A percentile compares a stretch with the other conserved stretches of the same genome.
Evolutionary conservation across 2,113 vertebrate genomes (phyloP).

Genomic region (Budorcas taxicolor): DNA sequence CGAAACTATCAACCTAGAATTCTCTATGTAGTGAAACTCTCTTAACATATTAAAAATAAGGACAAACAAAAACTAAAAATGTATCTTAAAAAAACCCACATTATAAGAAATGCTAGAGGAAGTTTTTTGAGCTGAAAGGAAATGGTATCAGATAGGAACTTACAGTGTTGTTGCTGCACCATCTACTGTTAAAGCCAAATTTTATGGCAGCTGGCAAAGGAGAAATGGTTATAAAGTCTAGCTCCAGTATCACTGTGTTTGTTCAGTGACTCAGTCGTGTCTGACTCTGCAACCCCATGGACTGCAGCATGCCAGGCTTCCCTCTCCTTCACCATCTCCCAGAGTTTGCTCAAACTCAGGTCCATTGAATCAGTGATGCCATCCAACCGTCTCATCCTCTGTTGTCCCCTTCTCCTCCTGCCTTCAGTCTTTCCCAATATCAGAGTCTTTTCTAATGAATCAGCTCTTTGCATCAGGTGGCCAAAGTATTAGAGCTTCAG

Average conservation of each 20-base stretch:
- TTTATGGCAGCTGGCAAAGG: neutral
- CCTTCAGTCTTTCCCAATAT: neutral
- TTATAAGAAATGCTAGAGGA: neutral
- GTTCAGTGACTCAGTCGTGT: neutral
- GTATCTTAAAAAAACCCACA: neutral
- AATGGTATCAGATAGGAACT: neutral
- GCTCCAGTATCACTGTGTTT: neutral
- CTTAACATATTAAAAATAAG: neutral
- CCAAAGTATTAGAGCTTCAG: neutral
- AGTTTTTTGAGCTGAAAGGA: neutral
- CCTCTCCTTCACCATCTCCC: neutral
- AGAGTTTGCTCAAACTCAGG: neutral
- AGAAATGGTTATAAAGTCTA: neutral
- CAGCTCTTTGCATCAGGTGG: neutral
- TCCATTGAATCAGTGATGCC: neutral
- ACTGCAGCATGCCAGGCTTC: neutral
- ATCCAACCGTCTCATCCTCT: neutral
- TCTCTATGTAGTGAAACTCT: neutral
- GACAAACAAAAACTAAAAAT: neutral
- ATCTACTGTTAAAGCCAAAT: neutral
- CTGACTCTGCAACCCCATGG: neutral
- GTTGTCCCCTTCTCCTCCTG: neutral
- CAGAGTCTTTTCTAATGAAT: neutral
- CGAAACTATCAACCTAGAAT: neutral
- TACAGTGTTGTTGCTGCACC: neutral